Conservation (phyloP, 1,140 invertebrate genomes). For the Lasaia peninsularis region DNA sequence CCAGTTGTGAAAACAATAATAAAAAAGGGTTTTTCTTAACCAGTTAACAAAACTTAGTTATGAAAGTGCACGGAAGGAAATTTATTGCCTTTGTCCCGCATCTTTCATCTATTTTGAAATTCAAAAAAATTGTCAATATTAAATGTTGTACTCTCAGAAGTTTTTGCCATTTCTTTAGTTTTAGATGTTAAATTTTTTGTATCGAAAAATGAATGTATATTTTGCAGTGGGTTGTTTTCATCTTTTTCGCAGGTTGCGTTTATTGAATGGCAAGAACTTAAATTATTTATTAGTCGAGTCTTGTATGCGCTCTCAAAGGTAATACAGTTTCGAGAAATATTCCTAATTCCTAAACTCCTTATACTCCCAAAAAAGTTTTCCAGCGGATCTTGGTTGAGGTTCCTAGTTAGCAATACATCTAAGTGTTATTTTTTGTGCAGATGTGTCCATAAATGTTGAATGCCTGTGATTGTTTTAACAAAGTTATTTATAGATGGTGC, state of each 20-base stretch:
- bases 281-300: constrained; percentile 27
- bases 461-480: constrained; percentile 30
- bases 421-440: constrained; percentile 23
- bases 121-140: background rate
- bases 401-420: constrained; percentile 23
- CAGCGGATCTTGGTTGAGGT: constrained; percentile 34
- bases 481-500: constrained; percentile 29
- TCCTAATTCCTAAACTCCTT: constrained; percentile 23
- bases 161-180: too few species aligned
- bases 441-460: constrained; percentile 22
- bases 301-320: constrained; percentile 34
- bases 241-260: too few species aligned
- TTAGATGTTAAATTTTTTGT: too few species aligned
- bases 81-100: constrained; percentile 28
- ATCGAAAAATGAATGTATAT: too few species aligned
- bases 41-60: too few species aligned
- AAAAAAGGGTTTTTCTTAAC: too few species aligned
- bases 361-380: too few species aligned
- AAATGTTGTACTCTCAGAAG: background rate
- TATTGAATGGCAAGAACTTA: background rate
- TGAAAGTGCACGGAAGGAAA: too few species aligned
- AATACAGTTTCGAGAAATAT: constrained; percentile 24
- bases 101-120: constrained; percentile 8
- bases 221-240: too few species aligned
- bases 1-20: too few species aligned